These are phyloP conservation scores for Bombus vancouverensis DNA, from an alignment of 1,140 invertebrate species.

Conservation along the genomic window DNA sequence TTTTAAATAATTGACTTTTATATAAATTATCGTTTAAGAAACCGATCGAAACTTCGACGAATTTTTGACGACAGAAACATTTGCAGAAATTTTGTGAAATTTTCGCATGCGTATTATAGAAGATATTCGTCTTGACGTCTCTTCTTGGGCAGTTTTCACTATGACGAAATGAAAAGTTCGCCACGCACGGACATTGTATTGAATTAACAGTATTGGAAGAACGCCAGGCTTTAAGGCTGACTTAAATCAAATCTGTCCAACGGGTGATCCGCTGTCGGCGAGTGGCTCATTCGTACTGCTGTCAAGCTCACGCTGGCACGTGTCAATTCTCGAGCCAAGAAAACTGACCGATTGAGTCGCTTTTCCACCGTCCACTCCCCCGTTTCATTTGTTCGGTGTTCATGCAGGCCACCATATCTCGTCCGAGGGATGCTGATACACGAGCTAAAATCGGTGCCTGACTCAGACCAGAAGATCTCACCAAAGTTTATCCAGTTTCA, in stretches of 20 bases:
- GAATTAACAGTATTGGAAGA: conserved; percentile 49
- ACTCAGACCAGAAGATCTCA: neutral
- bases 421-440: neutral
- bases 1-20: too few relatives aligned
- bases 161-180: neutral
- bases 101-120: too few relatives aligned
- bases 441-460: conserved; percentile 16
- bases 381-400: neutral
- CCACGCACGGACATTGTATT: conserved; percentile 22
- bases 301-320: conserved; percentile 57
- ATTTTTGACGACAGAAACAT: too few relatives aligned
- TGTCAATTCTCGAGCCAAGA: conserved; percentile 61
- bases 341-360: conserved; percentile 35
- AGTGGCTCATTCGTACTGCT: conserved; percentile 48
- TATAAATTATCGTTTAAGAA: too few relatives aligned
- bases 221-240: conserved; percentile 42
- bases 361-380: neutral
- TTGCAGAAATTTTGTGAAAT: too few relatives aligned
- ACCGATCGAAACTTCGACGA: too few relatives aligned
- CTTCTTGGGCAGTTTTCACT: neutral
- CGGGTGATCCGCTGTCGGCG: conserved; percentile 44
- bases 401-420: neutral
- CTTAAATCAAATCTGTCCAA: conserved; percentile 60
- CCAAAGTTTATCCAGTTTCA: neutral
- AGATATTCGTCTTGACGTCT: too few relatives aligned